Conservation (phyloP, 2,888 invertebrate species). For the Netelia inedita region DNA sequence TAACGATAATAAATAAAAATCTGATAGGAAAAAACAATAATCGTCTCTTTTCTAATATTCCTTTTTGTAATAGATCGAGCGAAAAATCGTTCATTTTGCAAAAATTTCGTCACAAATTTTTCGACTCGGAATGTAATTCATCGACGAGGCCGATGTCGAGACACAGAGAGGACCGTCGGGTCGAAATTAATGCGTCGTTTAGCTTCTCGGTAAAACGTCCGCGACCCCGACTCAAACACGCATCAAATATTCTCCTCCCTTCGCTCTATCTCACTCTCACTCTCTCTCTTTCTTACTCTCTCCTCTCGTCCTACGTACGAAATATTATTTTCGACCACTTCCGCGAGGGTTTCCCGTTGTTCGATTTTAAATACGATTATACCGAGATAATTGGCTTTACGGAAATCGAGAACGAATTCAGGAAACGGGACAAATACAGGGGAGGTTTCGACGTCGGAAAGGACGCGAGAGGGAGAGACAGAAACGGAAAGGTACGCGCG, state of each 20-base stretch:
- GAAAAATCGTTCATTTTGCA: slow-evolving; percentile 31
- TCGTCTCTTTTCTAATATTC: background rate
- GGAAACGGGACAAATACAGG: background rate
- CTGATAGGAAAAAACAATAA: background rate
- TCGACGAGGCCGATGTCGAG: slow-evolving; percentile 13
- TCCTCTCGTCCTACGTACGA: background rate
- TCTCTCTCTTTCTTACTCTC: background rate
- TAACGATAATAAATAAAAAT: background rate
- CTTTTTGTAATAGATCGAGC: background rate
- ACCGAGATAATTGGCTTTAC: slow-evolving; percentile 49
- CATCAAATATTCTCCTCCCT: slow-evolving; percentile 23
- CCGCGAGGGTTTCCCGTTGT: slow-evolving; percentile 9
- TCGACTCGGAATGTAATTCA: background rate
- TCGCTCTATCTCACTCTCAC: background rate
- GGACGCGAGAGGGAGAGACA: background rate
- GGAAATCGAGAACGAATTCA: slow-evolving; percentile 5
- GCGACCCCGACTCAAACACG: slow-evolving; percentile 32
- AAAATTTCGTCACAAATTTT: background rate
- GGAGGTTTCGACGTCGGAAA: background rate
- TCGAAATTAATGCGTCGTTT: slow-evolving; percentile 17
- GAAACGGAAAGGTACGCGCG: background rate
- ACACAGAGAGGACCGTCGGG: background rate
- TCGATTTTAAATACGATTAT: slow-evolving; percentile 31
- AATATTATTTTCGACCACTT: slow-evolving; percentile 37
- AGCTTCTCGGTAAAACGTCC: slow-evolving; percentile 40